Evolutionary conservation across 2,888 invertebrate genomes (phyloP).

Genomic region (Aplocera efformata): DNA sequence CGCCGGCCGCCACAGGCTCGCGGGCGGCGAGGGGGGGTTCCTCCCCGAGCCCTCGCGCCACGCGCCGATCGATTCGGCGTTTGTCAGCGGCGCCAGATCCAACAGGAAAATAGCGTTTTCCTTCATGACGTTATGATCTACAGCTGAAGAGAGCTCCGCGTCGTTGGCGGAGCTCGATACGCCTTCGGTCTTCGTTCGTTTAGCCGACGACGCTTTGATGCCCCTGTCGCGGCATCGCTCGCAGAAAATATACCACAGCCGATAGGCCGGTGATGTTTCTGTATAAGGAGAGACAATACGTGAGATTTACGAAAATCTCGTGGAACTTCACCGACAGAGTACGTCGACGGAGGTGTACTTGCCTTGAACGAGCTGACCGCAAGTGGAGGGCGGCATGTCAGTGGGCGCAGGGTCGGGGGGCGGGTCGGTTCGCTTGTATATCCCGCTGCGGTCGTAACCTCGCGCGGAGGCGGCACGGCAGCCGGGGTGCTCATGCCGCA

Average conservation of each 20-base stretch:
- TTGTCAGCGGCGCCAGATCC: slow-evolving; percentile 90
- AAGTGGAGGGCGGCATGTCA: slow-evolving; percentile 40
- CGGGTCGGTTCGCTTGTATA: slow-evolving; percentile 85
- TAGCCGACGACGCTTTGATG: slow-evolving; percentile 56
- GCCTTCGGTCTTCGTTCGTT: slow-evolving; percentile 46
- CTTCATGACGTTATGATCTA: slow-evolving; percentile 87
- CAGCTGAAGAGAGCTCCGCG: slow-evolving; percentile 29
- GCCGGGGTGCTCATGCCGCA: slow-evolving; percentile 94
- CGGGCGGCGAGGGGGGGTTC: slow-evolving; percentile 62
- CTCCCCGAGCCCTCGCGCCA: slow-evolving; percentile 46
- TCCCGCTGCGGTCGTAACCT: slow-evolving; percentile 95
- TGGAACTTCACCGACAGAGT: too few relatives aligned
- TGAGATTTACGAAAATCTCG: too few relatives aligned
- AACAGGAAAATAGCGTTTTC: slow-evolving; percentile 97
- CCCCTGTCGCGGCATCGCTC: slow-evolving; percentile 92
- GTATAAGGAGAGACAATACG: background rate
- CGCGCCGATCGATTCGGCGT: slow-evolving; percentile 50
- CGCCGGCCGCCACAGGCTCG: slow-evolving; percentile 70
- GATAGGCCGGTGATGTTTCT: slow-evolving; percentile 66
- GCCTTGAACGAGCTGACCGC: slow-evolving; percentile 65
- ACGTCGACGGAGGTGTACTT: slow-evolving; percentile 4
- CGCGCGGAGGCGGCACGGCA: slow-evolving; percentile 92
- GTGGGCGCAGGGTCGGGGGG: slow-evolving; percentile 37
- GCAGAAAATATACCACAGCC: slow-evolving; percentile 96
- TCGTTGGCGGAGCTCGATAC: slow-evolving; percentile 43